phyloP scores from a whole-genome alignment of 2,113 vertebrate species.

The Butorides virescens region DNA sequence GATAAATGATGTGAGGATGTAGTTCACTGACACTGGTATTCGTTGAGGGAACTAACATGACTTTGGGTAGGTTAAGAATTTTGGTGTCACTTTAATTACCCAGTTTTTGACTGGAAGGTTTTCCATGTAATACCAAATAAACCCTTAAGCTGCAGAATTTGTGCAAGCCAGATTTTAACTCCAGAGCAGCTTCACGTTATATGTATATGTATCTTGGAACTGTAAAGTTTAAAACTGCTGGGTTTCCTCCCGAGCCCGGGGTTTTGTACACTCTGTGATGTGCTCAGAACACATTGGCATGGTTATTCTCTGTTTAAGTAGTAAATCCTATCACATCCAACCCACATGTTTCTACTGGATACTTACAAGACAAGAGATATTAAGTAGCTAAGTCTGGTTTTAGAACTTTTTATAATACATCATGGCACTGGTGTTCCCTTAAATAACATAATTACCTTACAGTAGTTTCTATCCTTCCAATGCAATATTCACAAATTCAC shows the following conservation, averaged over 20 bases:
- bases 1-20: background rate
- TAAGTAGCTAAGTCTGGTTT: constrained; percentile 28
- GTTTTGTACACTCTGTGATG: background rate
- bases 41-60: background rate
- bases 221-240: background rate
- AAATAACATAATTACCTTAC: background rate
- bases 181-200: background rate
- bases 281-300: background rate
- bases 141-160: background rate
- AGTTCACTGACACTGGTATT: background rate
- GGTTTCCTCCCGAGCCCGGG: background rate
- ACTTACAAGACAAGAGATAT: background rate
- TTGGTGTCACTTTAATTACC: background rate
- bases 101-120: background rate
- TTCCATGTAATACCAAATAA: background rate
- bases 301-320: constrained; percentile 7
- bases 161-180: background rate
- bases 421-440: background rate
- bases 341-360: constrained; percentile 10
- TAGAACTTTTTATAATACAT: background rate
- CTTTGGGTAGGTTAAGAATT: background rate
- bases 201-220: background rate
- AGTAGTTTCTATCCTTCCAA: background rate
- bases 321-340: constrained; percentile 33
- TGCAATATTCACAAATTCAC: background rate